These are phyloP conservation scores for Halisarca cf. caerulea DNA, from an alignment of 37 sponge, comb jelly and placozoan genomes.

Conservation along the genomic window DNA sequence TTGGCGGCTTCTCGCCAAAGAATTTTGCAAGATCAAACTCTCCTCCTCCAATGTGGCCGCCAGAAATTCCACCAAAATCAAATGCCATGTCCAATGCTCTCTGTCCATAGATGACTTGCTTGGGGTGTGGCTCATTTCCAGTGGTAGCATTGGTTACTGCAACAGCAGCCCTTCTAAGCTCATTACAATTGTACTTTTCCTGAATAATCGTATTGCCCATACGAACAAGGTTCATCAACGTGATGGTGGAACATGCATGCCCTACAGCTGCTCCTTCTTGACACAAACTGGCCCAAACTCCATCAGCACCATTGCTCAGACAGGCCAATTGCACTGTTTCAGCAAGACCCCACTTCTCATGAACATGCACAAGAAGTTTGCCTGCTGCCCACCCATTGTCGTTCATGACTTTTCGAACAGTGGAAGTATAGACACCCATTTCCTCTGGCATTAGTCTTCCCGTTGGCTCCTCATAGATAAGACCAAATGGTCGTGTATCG, in stretches of 20 bases:
- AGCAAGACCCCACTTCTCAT: slow-evolving; percentile 42
- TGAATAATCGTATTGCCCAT: slow-evolving; percentile 49
- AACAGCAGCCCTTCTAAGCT: slow-evolving; percentile 45
- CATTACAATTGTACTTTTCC: slow-evolving; percentile 28
- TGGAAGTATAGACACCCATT: slow-evolving; percentile 19
- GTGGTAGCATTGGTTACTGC: slow-evolving; percentile 41
- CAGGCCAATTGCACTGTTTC: slow-evolving; percentile 31
- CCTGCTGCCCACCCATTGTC: slow-evolving; percentile 36
- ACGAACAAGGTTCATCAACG: slow-evolving; percentile 47
- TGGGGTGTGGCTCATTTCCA: slow-evolving; percentile 25
- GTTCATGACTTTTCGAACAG: slow-evolving; percentile 30
- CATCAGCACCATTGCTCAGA: slow-evolving; percentile 40
- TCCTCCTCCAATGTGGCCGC: not conserved
- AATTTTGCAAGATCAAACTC: slow-evolving; percentile 35
- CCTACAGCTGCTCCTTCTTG: slow-evolving; percentile 53
- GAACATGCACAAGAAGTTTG: slow-evolving; percentile 51
- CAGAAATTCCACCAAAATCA: slow-evolving; percentile 24
- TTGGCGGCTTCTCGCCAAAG: slow-evolving; percentile 34
- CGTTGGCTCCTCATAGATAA: slow-evolving; percentile 39
- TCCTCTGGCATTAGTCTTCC: slow-evolving; percentile 26
- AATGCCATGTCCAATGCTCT: slow-evolving; percentile 41
- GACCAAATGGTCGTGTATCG: slow-evolving; percentile 37
- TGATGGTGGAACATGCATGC: slow-evolving; percentile 47
- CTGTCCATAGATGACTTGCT: slow-evolving; percentile 48
- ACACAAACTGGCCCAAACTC: slow-evolving; percentile 55